Conservation (phyloP, 92 coral and sea anemone genomes). For the Siderastrea siderea region DNA sequence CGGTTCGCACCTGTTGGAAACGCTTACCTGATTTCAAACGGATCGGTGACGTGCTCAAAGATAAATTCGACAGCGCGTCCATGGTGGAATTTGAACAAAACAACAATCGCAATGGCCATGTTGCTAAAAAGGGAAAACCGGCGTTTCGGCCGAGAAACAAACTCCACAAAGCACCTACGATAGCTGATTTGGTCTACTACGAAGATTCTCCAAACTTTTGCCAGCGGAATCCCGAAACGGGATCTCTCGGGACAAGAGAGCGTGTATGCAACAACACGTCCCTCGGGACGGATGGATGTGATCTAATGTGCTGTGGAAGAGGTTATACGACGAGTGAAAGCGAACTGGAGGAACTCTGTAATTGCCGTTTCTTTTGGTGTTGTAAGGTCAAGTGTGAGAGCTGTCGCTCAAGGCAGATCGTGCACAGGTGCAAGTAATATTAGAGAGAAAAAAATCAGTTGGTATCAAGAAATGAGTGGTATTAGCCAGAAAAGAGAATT, state of each 20-base stretch:
- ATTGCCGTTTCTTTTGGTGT: conserved; percentile 92
- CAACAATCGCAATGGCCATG: conserved; percentile 79
- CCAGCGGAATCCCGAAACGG: conserved; percentile 78
- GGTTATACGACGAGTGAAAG: conserved; percentile 85
- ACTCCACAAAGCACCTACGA: conserved; percentile 83
- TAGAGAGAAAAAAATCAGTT: neutral
- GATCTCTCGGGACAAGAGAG: conserved; percentile 93
- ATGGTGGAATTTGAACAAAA: conserved; percentile 95
- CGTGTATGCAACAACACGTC: conserved; percentile 95
- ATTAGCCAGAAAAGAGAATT: neutral
- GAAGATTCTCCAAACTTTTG: conserved; percentile 96
- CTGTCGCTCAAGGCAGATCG: conserved; percentile 75
- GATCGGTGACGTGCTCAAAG: conserved; percentile 86
- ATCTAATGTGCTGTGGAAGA: conserved; percentile 91
- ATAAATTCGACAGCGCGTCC: conserved; percentile 97
- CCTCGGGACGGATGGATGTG: conserved; percentile 94
- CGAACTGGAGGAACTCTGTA: conserved; percentile 80
- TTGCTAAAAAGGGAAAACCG: conserved; percentile 69
- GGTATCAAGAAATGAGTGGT: neutral
- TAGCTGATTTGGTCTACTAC: conserved; percentile 90
- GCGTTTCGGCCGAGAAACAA: conserved; percentile 84
- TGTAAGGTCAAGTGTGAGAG: conserved; percentile 92
- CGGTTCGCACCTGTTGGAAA: conserved; percentile 97
- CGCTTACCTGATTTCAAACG: conserved; percentile 84
- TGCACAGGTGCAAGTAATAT: conserved; percentile 70